Percentiles rank a stretch among this genome's conserved stretches.
Evolutionary conservation across 2,797 vertebrate genomes (phyloP).

Genomic region (Peromyscus attwateri): DNA sequence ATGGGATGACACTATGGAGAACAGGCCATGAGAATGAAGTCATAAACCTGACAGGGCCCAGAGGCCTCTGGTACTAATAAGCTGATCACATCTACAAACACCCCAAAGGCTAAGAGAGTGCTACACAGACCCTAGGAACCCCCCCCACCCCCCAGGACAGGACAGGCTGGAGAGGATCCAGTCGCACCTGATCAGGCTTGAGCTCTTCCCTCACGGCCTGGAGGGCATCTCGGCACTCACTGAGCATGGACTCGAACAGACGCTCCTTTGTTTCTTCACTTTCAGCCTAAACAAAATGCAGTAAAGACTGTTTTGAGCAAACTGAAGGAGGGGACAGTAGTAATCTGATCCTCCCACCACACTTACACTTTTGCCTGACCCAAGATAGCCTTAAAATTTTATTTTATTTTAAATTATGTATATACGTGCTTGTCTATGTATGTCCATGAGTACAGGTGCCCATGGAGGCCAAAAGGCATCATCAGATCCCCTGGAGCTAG

Average conservation of each 20-base stretch:
- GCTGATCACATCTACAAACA: neutral
- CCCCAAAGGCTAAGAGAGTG: neutral
- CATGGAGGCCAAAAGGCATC: neutral
- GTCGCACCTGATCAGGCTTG: conserved; percentile 94
- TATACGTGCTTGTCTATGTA: neutral
- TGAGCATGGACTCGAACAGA: conserved; percentile 96
- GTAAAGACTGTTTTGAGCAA: neutral
- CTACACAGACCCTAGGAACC: neutral
- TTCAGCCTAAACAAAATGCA: conserved; percentile 89
- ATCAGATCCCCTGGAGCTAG: neutral
- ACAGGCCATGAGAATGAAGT: neutral
- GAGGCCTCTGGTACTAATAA: neutral
- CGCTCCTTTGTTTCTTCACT: conserved; percentile 98
- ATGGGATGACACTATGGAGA: neutral
- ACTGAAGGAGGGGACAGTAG: rapidly evolving
- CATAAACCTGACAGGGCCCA: neutral
- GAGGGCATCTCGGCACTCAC: conserved; percentile 98
- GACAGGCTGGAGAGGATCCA: neutral
- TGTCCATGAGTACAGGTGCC: neutral
- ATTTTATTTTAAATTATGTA: neutral
- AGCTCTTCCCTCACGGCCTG: conserved; percentile 97
- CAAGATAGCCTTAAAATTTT: neutral
- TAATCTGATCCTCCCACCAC: rapidly evolving
- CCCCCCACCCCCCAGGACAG: rapidly evolving
- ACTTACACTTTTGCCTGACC: neutral